Evolutionary conservation across 1,140 invertebrate genomes (phyloP).

Genomic region (Leptinotarsa undecemlineata): DNA sequence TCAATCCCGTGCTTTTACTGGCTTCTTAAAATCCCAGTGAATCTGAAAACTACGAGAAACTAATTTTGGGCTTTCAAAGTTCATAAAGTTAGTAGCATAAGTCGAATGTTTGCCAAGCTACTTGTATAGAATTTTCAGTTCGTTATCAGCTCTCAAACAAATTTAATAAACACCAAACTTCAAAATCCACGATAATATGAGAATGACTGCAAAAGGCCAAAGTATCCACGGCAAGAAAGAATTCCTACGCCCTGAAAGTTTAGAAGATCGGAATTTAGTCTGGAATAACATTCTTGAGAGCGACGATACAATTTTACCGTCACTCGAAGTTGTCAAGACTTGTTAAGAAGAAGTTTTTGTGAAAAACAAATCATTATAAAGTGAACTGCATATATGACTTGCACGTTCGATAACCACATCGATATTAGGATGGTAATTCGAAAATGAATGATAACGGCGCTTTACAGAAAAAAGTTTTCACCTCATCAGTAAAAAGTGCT

Average conservation of each 20-base stretch:
- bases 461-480: too few relatives aligned
- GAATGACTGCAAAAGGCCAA: neutral
- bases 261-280: neutral
- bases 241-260: neutral
- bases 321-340: too few relatives aligned
- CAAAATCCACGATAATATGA: constrained; percentile 3
- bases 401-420: too few relatives aligned
- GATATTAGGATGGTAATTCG: too few relatives aligned
- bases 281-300: neutral
- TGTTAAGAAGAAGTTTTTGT: too few relatives aligned
- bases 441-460: too few relatives aligned
- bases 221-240: neutral
- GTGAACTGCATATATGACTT: too few relatives aligned
- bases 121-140: constrained; percentile 2
- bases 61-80: constrained; percentile 2
- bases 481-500: too few relatives aligned
- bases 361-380: too few relatives aligned
- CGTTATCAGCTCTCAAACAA: constrained; percentile 13
- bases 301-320: too few relatives aligned
- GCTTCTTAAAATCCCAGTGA: neutral
- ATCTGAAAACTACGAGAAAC: constrained; percentile 13
- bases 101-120: constrained; percentile 7
- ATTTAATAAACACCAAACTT: constrained; percentile 16
- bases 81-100: constrained; percentile 13
- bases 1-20: neutral